phyloP scores from a whole-genome alignment of 1,140 invertebrate genomes.

The Heliconius hewitsoni region DNA sequence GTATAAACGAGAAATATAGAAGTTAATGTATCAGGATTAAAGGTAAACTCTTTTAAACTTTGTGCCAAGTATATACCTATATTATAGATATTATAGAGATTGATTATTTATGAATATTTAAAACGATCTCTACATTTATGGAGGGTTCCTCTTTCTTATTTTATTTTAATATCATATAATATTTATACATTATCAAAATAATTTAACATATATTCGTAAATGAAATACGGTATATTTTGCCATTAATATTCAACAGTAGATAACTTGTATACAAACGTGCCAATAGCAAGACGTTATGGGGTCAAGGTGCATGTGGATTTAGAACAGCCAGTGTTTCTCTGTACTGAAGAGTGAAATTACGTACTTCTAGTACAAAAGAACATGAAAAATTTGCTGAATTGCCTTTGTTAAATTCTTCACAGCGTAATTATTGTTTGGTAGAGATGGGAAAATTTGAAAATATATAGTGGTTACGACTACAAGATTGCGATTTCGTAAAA shows the following conservation, averaged over 20 bases:
- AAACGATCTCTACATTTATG: too few relatives aligned
- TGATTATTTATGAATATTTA: too few relatives aligned
- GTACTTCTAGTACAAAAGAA: not conserved
- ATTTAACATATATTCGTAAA: not conserved
- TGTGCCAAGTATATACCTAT: not conserved
- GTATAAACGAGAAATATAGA: not conserved
- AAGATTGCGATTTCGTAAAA: too few relatives aligned
- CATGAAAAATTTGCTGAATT: not conserved
- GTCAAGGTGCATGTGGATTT: constrained; percentile 33
- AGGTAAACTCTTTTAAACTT: not conserved
- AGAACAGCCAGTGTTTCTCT: constrained; percentile 23
- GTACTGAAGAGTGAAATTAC: not conserved
- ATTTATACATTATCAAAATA: too few relatives aligned
- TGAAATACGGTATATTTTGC: not conserved
- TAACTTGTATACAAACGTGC: constrained; percentile 26
- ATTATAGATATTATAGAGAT: too few relatives aligned
- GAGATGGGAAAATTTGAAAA: not conserved
- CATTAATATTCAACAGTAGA: constrained; percentile 11
- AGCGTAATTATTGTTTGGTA: not conserved
- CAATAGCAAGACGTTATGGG: constrained; percentile 24
- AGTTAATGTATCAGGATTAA: not conserved
- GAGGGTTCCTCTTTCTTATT: too few relatives aligned
- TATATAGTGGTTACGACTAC: too few relatives aligned
- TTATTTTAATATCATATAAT: too few relatives aligned
- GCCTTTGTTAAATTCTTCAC: constrained; percentile 1